Conservation (phyloP, 2,797 vertebrate species). For the Morelia viridis region DNA sequence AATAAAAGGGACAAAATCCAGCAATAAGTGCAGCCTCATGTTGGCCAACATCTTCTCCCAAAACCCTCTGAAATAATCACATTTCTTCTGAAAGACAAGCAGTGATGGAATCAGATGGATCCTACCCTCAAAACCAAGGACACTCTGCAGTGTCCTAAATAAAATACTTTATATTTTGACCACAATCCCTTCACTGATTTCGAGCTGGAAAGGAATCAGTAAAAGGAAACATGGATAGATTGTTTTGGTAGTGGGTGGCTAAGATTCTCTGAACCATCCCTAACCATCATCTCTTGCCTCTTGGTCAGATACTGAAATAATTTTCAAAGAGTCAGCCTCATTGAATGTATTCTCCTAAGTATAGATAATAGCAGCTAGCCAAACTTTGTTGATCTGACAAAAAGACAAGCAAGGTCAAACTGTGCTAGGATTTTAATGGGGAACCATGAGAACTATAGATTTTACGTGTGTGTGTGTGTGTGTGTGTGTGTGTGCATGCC, state of each 20-base stretch:
- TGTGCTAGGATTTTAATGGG: not conserved
- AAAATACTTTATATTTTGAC: not conserved
- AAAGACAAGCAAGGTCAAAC: not conserved
- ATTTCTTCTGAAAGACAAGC: not conserved
- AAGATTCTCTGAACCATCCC: not conserved
- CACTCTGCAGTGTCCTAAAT: not conserved
- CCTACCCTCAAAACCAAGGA: not conserved
- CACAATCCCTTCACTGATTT: not conserved
- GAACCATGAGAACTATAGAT: not conserved
- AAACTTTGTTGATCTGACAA: not conserved
- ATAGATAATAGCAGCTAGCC: not conserved
- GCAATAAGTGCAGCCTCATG: not conserved
- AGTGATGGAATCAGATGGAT: not conserved
- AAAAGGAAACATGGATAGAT: not conserved
- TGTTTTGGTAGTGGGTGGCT: not conserved
- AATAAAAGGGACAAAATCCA: not conserved
- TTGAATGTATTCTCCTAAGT: not conserved
- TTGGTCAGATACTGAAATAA: not conserved
- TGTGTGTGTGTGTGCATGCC: not conserved
- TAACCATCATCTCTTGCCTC: not conserved
- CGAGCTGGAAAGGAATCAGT: not conserved
- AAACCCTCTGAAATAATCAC: not conserved
- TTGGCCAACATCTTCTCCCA: not conserved
- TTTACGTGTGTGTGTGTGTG: not conserved
- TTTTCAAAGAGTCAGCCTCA: not conserved